These are phyloP conservation scores for Gadus chalcogrammus DNA, from an alignment of 2,113 vertebrate species.

Conservation along the genomic window DNA sequence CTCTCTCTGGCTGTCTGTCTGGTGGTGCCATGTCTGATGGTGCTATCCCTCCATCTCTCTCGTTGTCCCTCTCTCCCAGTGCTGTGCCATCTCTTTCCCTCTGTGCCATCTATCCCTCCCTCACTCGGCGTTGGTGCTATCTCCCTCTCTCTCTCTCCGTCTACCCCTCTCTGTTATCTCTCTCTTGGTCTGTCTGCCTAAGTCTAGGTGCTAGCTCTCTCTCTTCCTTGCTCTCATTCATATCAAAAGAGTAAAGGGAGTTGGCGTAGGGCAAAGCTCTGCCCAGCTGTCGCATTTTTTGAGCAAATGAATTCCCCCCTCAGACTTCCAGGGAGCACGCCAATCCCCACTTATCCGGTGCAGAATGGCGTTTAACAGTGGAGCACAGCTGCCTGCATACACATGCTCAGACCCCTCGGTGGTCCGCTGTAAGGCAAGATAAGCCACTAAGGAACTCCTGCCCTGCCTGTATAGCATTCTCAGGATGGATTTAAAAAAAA, in stretches of 20 bases:
- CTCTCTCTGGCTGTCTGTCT: conserved; percentile 24
- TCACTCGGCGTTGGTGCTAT: too few species aligned
- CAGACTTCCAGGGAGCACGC: conserved; percentile 50
- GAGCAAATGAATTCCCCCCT: conserved; percentile 63
- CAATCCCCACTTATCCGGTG: conserved; percentile 59
- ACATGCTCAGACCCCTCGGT: conserved; percentile 50
- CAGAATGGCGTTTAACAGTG: conserved; percentile 53
- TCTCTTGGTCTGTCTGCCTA: too few species aligned
- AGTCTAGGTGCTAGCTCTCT: background rate
- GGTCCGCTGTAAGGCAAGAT: conserved; percentile 53
- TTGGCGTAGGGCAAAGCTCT: conserved; percentile 46
- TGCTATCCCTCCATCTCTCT: too few species aligned
- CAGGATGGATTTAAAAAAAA: conserved; percentile 40
- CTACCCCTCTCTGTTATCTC: too few species aligned
- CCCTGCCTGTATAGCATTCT: conserved; percentile 28
- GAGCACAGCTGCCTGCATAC: conserved; percentile 52
- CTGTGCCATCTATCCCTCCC: background rate
- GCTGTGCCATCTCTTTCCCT: background rate
- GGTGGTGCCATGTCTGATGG: conserved; percentile 1
- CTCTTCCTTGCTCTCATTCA: conserved; percentile 3
- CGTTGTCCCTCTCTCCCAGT: too few species aligned
- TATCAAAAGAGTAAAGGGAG: conserved; percentile 37
- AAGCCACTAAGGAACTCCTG: conserved; percentile 39
- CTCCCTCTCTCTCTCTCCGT: too few species aligned
- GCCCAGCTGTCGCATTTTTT: conserved; percentile 65